Percentiles rank a stretch among this genome's conserved stretches.
Evolutionary conservation across 2,113 vertebrate genomes (phyloP).

Genomic region (Callipepla squamata): DNA sequence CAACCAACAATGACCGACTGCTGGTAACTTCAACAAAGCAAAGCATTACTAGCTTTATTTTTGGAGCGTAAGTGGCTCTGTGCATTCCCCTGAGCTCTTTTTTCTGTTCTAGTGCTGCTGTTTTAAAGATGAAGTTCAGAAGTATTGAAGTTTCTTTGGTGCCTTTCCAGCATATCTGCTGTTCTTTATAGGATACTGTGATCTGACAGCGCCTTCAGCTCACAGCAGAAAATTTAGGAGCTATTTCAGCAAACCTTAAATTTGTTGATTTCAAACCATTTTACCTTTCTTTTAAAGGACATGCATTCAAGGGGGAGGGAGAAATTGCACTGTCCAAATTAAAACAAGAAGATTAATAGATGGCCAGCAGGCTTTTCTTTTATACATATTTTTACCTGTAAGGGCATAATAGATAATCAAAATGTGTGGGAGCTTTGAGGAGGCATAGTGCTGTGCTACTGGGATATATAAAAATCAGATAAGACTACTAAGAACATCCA

Average conservation of each 20-base stretch:
- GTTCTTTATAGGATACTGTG: constrained; percentile 38
- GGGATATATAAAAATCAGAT: neutral
- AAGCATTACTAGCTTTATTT: constrained; percentile 36
- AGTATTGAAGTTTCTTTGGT: constrained; percentile 50
- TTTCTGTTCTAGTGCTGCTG: constrained; percentile 39
- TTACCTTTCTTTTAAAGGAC: constrained; percentile 24
- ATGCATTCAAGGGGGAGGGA: neutral
- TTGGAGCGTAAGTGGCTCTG: constrained; percentile 55
- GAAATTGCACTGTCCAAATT: neutral
- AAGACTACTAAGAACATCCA: too few relatives aligned
- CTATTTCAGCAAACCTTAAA: constrained; percentile 14
- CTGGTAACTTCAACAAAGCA: constrained; percentile 68
- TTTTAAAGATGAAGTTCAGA: constrained; percentile 61
- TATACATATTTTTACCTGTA: neutral
- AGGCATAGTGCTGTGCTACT: neutral
- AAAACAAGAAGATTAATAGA: neutral
- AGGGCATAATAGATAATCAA: neutral
- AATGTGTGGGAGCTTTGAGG: neutral
- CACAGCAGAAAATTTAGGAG: neutral
- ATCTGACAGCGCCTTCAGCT: neutral
- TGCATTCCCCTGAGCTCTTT: constrained; percentile 46
- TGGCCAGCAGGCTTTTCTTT: neutral
- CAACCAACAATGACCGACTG: constrained; percentile 62
- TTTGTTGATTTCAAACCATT: constrained; percentile 9
- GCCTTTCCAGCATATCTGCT: constrained; percentile 54